Percentiles rank a stretch among this genome's conserved stretches.
Conservation (phyloP, 2,888 invertebrate species). For the Idaea straminata region DNA sequence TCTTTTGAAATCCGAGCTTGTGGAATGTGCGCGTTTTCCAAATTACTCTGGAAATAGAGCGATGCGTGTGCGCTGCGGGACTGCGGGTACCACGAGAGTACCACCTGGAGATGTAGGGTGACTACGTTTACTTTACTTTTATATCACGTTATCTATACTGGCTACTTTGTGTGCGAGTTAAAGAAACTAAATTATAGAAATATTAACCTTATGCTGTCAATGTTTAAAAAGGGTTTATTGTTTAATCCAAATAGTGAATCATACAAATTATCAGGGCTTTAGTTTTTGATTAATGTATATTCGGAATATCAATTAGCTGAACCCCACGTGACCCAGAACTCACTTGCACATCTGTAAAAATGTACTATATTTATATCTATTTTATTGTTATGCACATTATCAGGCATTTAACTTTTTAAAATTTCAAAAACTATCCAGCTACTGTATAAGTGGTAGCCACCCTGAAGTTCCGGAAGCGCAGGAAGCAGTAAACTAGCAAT, state of each 20-base stretch:
- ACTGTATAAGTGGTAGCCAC: conserved; percentile 26
- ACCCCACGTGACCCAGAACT: too few relatives aligned
- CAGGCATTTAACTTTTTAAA: neutral
- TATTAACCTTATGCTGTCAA: too few relatives aligned
- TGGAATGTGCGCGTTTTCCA: conserved; percentile 54
- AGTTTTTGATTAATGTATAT: too few relatives aligned
- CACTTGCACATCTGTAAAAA: too few relatives aligned
- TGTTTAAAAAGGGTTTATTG: too few relatives aligned
- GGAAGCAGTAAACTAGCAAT: conserved; percentile 55
- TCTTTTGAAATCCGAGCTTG: conserved; percentile 59
- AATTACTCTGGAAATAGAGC: conserved; percentile 71
- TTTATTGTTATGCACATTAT: neutral
- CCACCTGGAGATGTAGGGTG: conserved; percentile 52
- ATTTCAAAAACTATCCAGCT: neutral
- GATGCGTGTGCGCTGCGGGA: conserved; percentile 37
- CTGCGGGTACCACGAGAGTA: conserved; percentile 29
- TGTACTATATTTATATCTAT: too few relatives aligned
- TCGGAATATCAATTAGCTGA: too few relatives aligned
- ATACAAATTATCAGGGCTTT: too few relatives aligned
- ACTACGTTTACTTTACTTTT: conserved; percentile 16
- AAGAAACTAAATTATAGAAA: conserved; percentile 6
- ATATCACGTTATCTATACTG: conserved; percentile 14
- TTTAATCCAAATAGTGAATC: too few relatives aligned
- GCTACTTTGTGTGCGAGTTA: neutral
- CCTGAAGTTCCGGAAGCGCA: conserved; percentile 44